A percentile compares a stretch with the other conserved stretches of the same genome.
phyloP scores from a whole-genome alignment of 1,140 invertebrate species.

The Metaphire vulgaris region DNA sequence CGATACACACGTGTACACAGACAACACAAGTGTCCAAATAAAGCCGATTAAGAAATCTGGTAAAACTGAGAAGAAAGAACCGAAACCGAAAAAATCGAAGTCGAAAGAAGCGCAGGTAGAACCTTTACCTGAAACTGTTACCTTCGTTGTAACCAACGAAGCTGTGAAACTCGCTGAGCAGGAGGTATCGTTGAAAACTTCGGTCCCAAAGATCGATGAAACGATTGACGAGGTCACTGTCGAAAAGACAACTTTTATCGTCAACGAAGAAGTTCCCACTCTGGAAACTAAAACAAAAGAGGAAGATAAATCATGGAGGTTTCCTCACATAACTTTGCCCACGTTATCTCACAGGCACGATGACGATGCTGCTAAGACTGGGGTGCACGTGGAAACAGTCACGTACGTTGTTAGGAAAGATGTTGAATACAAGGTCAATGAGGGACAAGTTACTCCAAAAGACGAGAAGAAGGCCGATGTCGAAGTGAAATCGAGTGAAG shows the following conservation, averaged over 20 bases:
- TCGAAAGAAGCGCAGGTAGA: too few species aligned
- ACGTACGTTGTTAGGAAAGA: neutral
- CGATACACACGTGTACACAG: neutral
- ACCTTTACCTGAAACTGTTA: neutral
- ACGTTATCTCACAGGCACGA: too few species aligned
- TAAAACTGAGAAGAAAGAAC: neutral
- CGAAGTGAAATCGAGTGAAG: too few species aligned
- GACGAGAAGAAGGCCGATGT: neutral
- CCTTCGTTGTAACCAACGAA: neutral
- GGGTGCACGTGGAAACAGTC: neutral
- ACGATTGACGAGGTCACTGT: neutral
- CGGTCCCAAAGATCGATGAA: neutral
- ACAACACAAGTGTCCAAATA: neutral
- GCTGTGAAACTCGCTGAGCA: neutral
- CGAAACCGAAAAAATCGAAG: too few species aligned
- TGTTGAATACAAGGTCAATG: neutral
- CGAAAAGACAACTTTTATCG: neutral
- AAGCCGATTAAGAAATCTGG: neutral
- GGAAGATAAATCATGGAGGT: neutral
- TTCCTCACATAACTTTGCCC: neutral
- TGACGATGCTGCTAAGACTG: too few species aligned
- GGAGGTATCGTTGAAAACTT: neutral
- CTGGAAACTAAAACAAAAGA: neutral
- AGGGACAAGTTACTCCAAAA: neutral
- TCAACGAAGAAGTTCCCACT: neutral